Conservation (phyloP, 2,888 invertebrate species). For the Pharmacophagus antenor region DNA sequence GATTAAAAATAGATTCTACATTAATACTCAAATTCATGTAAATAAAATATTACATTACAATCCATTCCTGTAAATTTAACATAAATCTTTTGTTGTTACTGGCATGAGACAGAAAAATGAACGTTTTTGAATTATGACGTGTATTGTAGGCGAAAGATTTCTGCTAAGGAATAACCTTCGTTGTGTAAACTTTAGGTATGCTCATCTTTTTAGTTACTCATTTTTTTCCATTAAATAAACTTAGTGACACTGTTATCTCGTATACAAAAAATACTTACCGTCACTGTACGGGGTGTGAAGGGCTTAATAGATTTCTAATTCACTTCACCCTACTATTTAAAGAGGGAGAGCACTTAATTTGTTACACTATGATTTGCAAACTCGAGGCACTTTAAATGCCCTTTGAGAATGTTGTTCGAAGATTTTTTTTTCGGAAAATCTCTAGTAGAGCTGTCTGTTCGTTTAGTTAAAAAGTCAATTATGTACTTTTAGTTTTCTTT, state of each 20-base stretch:
- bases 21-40: no score
- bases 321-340: conserved; percentile 57
- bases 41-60: no score
- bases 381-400: conserved; percentile 34
- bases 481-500: no score
- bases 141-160: no score
- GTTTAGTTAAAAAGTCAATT: not conserved
- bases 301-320: conserved; percentile 68
- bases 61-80: no score
- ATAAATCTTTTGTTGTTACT: no score
- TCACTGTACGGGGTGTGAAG: conserved; percentile 44
- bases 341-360: conserved; percentile 67
- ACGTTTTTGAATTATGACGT: no score
- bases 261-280: not conserved
- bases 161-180: not conserved
- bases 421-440: not conserved
- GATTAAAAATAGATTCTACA: no score
- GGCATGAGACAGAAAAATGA: no score
- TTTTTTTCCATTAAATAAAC: not conserved
- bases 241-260: not conserved
- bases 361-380: conserved; percentile 71
- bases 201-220: not conserved
- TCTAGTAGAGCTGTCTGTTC: not conserved
- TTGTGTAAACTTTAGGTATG: not conserved
- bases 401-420: conserved; percentile 1